Conservation (phyloP, 1,140 invertebrate species). For the Aphaenogaster ashmeadi region DNA sequence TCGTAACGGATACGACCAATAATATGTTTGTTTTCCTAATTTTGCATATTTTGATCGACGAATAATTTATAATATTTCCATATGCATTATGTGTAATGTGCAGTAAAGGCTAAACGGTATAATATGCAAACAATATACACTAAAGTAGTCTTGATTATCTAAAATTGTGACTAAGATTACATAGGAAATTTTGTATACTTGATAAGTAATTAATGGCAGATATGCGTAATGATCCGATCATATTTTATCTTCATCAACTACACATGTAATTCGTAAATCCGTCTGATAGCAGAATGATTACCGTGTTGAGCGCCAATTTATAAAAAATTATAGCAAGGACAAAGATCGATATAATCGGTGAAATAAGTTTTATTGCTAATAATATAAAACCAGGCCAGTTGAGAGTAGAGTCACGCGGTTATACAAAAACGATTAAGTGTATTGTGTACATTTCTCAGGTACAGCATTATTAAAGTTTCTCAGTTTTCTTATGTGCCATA, state of each 20-base stretch:
- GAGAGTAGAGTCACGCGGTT: neutral
- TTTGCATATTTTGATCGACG: neutral
- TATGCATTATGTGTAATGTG: neutral
- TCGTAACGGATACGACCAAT: neutral
- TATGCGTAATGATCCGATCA: neutral
- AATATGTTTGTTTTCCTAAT: neutral
- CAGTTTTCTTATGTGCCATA: slow-evolving; percentile 44
- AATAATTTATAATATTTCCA: neutral
- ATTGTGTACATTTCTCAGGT: slow-evolving; percentile 36
- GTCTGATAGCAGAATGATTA: neutral
- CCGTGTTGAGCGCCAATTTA: neutral
- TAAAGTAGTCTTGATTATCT: neutral
- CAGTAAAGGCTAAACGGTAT: neutral
- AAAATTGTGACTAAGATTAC: neutral
- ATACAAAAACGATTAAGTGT: neutral
- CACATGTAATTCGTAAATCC: neutral
- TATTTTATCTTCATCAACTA: neutral
- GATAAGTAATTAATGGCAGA: neutral
- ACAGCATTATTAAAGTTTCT: slow-evolving; percentile 1
- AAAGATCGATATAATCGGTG: neutral
- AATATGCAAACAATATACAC: neutral
- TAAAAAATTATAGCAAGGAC: neutral
- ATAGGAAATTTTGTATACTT: neutral
- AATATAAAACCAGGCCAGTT: slow-evolving; percentile 20
- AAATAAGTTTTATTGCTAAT: neutral